Evolutionary conservation across 1,140 invertebrate species (phyloP), one percentile per base, ranked within the genome.

Genomic region (Drosophila subobscura): DNA sequence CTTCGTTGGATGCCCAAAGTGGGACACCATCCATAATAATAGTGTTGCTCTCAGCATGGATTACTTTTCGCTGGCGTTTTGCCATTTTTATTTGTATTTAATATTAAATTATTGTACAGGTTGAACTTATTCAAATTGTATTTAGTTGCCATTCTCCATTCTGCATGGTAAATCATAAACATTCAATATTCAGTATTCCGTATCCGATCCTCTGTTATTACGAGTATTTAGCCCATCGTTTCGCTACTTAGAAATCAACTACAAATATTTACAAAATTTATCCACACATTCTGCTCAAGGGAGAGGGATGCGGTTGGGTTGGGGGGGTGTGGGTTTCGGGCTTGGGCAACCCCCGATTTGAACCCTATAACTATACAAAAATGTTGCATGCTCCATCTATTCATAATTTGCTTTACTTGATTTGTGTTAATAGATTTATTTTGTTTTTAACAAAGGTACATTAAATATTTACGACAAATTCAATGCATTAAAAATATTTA

Each of bases 401-500:
- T 57, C 63, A 49, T 51, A 68, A 66, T 72, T 57, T 42, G 78
- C 68, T 57, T 61, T 57, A 33, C 25, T 45, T 63, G 63, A 74
- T 74, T 78, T 84, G 66, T 72, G 60, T 72, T 85, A 76, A 85
- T 84, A 84, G 80, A 88, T 75, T 88, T 71, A 52, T 70, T 85
- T 90, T 90, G 86, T 90, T 90, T 90, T 77, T 86, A 90, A 90
- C 86, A 90, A 90, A 90, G 86, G 86, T 90, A 90, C 86, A 77
- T 80, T 89, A 89, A 89, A 89, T 89, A 89, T 81, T 80, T 89
- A 86, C 81, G 81, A 86, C 81, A 76, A 88, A 86, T 88, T 86
- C 81, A 86, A 86, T 86, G 83, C 81, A 86, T 88, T 86, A 88
- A 88, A 86, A 88, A 81, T 88, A 86, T 83, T 81, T 67, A 88